Base-by-base conservation (phyloP, 2,888 invertebrate species). In the Euproctis similis region DNA sequence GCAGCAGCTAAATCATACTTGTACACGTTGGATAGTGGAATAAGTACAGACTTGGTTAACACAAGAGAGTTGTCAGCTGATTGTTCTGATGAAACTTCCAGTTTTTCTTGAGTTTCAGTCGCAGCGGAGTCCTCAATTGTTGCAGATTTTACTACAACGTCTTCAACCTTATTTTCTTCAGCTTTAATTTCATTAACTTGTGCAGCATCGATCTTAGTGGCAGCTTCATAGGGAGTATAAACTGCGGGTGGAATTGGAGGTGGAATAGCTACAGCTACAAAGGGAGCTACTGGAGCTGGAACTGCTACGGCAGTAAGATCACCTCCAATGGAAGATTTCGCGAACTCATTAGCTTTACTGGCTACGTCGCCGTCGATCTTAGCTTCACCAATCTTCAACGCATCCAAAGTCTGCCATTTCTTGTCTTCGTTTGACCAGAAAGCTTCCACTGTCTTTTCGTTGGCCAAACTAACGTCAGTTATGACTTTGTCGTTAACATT, bases 361-460 rank as follows among this genome's bases (percentile, higher is more conserved):
- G 80, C 76, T 0, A 68, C 34, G 3, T 60, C 55, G 0, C 72
- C 81, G 4, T 76, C 75, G 1, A 71, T 28, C 17, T 70, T 62
- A 8, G 82, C 81, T 28, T 72, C 64, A 10, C 71, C 72, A 0
- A 73, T 67, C 33, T 73, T 68, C 1, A 67, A 30, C 4, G 76
- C 76, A 28, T 75, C 72, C 0, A 77, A 24, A 1, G 70, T 69
- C 36, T 80, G 80, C 77, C 78, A 80, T 59, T 80, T 77, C 52
- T 67, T 63, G 6, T 82, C 82, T 27, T 82, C 76, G 0, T 43
- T 55, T 0, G 64, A 54, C 80, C 78, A 80, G 53, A 66, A 61
- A 8, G 43, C 46, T 23, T 63, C 58, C 2, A 39, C 30, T 7
- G 57, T 59, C 36, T 65, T 65, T 2, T 77, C 75, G 33, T 60